These are phyloP conservation scores for Decapterus maruadsi DNA, from an alignment of 2,797 vertebrate species.

Conservation along the genomic window DNA sequence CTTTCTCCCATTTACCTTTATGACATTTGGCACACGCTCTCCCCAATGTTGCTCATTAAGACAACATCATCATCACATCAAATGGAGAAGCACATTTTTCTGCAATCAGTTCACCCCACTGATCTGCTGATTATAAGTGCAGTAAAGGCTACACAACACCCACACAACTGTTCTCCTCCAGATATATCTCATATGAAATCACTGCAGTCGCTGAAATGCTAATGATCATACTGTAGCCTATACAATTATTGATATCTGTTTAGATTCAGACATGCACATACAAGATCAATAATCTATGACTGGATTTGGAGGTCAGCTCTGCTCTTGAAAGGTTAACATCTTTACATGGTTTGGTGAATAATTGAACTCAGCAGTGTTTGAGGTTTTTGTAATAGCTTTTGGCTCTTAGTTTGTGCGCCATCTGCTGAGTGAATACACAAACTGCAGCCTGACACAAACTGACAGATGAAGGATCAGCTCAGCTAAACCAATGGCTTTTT, in stretches of 20 bases:
- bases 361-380: slow-evolving; percentile 14
- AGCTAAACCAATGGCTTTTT: background rate
- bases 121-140: slow-evolving; percentile 7
- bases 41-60: slow-evolving; percentile 20
- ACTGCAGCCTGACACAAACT: slow-evolving; percentile 45
- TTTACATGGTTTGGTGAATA: slow-evolving; percentile 16
- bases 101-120: slow-evolving; percentile 1
- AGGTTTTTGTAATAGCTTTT: slow-evolving; percentile 13
- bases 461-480: slow-evolving; percentile 6
- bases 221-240: slow-evolving; percentile 4
- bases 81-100: slow-evolving; percentile 26
- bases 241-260: slow-evolving; percentile 21
- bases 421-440: slow-evolving; percentile 61
- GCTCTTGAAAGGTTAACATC: slow-evolving; percentile 33
- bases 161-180: slow-evolving; percentile 3
- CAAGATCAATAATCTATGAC: slow-evolving; percentile 4
- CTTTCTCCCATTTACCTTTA: slow-evolving; percentile 41
- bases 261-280: slow-evolving; percentile 13
- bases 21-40: slow-evolving; percentile 27
- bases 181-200: slow-evolving; percentile 15
- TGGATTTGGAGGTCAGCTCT: slow-evolving; percentile 1
- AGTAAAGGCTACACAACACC: background rate
- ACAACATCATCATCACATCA: slow-evolving; percentile 13
- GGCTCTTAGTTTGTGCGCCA: slow-evolving; percentile 48
- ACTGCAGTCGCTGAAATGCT: background rate